Conservation (phyloP, 2,888 invertebrate species). For the Galeopsomyia nigrocyanea region DNA sequence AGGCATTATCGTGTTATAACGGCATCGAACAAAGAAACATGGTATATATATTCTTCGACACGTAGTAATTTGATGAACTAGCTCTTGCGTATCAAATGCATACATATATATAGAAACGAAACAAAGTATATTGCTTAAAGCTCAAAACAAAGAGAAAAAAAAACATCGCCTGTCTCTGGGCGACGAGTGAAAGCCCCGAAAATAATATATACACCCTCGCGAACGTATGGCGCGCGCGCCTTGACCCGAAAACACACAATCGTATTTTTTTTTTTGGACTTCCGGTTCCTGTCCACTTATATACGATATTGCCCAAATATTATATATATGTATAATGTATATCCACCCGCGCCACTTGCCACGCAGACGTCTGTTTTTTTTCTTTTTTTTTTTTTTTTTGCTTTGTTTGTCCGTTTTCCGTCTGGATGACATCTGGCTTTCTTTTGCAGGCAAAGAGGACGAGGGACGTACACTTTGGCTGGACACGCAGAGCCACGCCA, state of each 20-base stretch:
- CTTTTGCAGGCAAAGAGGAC: slow-evolving; percentile 71
- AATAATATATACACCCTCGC: not conserved
- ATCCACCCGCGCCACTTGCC: not conserved
- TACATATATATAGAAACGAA: too few relatives aligned
- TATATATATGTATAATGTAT: not conserved
- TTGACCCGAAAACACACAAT: slow-evolving; percentile 18
- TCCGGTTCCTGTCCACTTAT: not conserved
- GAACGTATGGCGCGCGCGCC: not conserved
- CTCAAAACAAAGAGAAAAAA: too few relatives aligned
- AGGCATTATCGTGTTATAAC: too few relatives aligned
- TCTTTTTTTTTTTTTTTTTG: not conserved
- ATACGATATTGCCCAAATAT: slow-evolving; percentile 1
- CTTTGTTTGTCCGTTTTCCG: not conserved
- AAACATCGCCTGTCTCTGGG: too few relatives aligned
- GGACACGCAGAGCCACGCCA: slow-evolving; percentile 79
- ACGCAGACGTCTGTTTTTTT: not conserved
- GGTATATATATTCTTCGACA: too few relatives aligned
- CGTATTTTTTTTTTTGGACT: too few relatives aligned
- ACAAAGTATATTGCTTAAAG: too few relatives aligned
- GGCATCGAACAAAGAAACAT: too few relatives aligned
- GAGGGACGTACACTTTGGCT: slow-evolving; percentile 78
- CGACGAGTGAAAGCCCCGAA: too few relatives aligned
- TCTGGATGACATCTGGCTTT: slow-evolving; percentile 28
- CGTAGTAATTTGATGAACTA: too few relatives aligned
- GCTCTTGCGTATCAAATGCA: too few relatives aligned